These are phyloP conservation scores for Torymus tubicola DNA, from an alignment of 2,888 invertebrate genomes.

Conservation along the genomic window DNA sequence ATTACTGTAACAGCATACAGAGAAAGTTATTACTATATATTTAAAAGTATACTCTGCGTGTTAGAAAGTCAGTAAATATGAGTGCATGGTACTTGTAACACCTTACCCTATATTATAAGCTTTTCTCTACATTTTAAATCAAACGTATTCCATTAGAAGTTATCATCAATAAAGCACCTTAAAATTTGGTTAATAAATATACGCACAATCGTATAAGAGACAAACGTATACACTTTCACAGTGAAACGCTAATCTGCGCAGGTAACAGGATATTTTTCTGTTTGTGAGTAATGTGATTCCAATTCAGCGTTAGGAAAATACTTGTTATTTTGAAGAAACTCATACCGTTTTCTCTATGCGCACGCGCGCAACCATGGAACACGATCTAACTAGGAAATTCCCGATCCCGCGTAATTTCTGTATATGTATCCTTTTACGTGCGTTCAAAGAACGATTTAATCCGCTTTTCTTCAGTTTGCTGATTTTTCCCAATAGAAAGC, in stretches of 20 bases:
- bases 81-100: too few relatives aligned
- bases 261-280: constrained; percentile 70
- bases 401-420: constrained; percentile 3
- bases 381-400: constrained; percentile 27
- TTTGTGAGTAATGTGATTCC: constrained; percentile 11
- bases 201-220: constrained; percentile 8
- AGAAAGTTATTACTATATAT: too few relatives aligned
- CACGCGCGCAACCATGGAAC: neutral
- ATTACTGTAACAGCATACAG: too few relatives aligned
- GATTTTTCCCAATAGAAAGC: constrained; percentile 29
- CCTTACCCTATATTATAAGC: too few relatives aligned
- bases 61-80: too few relatives aligned
- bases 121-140: too few relatives aligned
- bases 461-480: constrained; percentile 3
- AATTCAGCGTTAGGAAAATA: constrained; percentile 33
- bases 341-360: neutral
- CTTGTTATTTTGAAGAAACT: constrained; percentile 11
- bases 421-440: constrained; percentile 14
- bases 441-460: constrained; percentile 6
- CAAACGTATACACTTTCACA: constrained; percentile 40
- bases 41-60: too few relatives aligned
- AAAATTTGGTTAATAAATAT: constrained; percentile 25
- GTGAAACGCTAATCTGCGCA: constrained; percentile 68
- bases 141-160: constrained; percentile 51
- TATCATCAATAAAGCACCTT: constrained; percentile 73